phyloP scores from a whole-genome alignment of 2,113 vertebrate genomes.

The Hippopotamus amphibius region DNA sequence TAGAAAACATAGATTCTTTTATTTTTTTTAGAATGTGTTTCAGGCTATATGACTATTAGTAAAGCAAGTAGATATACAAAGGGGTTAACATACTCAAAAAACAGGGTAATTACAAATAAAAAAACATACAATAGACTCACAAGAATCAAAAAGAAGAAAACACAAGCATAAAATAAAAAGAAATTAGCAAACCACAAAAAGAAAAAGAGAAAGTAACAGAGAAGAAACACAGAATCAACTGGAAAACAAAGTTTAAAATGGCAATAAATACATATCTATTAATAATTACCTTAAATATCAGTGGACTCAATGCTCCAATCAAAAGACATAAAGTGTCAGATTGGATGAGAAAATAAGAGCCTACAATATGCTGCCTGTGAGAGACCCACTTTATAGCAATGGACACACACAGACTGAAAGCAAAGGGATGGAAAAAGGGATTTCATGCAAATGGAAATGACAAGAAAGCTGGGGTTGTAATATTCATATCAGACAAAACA shows the following conservation, averaged over 20 bases:
- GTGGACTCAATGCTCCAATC: background rate
- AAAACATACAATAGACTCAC: background rate
- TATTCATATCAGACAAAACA: background rate
- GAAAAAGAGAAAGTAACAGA: background rate
- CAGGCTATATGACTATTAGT: background rate
- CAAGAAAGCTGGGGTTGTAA: background rate
- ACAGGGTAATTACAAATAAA: background rate
- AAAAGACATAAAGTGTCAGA: background rate
- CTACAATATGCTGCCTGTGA: background rate
- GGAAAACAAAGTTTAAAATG: background rate
- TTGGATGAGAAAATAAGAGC: background rate
- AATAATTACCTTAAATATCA: background rate
- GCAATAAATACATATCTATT: background rate
- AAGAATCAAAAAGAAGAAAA: background rate
- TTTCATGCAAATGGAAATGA: background rate
- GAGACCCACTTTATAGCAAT: background rate
- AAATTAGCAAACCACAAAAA: background rate
- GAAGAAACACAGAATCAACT: background rate
- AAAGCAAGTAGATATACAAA: background rate
- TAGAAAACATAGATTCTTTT: background rate
- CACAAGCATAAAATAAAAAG: background rate
- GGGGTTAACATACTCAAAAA: background rate
- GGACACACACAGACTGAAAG: background rate
- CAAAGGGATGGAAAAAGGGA: background rate
- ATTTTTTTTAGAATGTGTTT: background rate